Conservation (phyloP, 2,113 vertebrate species). For the Neofelis nebulosa region DNA sequence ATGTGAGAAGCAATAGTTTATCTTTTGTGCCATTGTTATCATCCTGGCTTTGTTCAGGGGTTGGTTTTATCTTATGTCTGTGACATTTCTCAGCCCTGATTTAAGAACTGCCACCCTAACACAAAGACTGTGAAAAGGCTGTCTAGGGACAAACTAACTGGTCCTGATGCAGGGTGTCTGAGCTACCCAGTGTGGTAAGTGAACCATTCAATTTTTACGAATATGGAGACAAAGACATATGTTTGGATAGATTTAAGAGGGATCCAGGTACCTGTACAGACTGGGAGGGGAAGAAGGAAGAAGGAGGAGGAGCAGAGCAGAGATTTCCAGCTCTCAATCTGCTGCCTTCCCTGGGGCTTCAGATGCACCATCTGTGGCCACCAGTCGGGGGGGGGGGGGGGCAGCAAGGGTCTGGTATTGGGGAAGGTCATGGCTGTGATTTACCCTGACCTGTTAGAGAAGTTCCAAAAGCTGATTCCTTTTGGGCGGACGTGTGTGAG, state of each 20-base stretch:
- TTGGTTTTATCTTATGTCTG: background rate
- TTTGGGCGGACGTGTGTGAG: accelerated
- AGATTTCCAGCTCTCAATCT: background rate
- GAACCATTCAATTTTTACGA: background rate
- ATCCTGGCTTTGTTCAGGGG: background rate
- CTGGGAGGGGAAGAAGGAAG: background rate
- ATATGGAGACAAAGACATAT: background rate
- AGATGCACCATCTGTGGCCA: background rate
- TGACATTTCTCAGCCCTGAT: background rate
- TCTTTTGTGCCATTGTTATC: background rate
- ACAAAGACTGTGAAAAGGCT: background rate
- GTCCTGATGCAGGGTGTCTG: background rate
- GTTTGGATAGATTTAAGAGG: background rate
- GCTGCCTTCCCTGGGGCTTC: background rate
- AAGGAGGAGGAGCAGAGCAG: too few relatives aligned
- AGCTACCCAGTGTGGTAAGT: background rate
- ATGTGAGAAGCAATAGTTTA: too few relatives aligned
- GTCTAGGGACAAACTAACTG: background rate
- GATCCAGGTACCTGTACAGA: background rate
- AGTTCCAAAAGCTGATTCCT: background rate
- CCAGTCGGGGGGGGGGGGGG: background rate
- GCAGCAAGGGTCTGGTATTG: background rate
- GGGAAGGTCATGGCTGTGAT: too few relatives aligned
- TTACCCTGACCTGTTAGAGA: background rate
- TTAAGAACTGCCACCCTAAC: background rate